Conservation (phyloP, 1,140 invertebrate genomes). For the Marisa cornuarietis region DNA sequence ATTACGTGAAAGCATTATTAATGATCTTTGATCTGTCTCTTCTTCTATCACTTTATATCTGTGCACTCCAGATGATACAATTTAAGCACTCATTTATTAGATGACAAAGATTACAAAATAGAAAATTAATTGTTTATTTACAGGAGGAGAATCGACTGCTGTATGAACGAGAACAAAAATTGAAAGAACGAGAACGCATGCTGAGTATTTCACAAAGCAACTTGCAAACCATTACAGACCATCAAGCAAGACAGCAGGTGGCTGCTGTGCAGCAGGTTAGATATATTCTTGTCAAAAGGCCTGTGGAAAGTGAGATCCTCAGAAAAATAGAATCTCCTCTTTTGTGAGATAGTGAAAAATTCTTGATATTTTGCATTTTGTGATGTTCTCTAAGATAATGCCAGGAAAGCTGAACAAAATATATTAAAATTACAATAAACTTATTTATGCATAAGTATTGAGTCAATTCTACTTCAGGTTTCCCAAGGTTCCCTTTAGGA, state of each 20-base stretch:
- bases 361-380: background rate
- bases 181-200: slow-evolving; percentile 60
- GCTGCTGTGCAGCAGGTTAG: slow-evolving; percentile 51
- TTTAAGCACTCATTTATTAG: too few relatives aligned
- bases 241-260: slow-evolving; percentile 54
- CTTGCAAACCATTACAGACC: slow-evolving; percentile 55
- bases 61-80: too few relatives aligned
- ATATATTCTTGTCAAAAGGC: background rate
- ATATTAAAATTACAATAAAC: too few relatives aligned
- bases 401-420: background rate
- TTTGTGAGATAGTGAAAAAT: background rate
- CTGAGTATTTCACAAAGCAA: slow-evolving; percentile 54
- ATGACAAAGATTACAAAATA: too few relatives aligned
- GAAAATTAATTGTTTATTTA: background rate
- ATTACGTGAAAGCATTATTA: background rate
- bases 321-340: background rate
- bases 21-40: background rate
- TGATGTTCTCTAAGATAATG: background rate
- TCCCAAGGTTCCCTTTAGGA: too few relatives aligned
- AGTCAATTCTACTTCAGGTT: too few relatives aligned
- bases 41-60: too few relatives aligned
- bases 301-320: background rate
- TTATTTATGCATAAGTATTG: too few relatives aligned
- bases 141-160: slow-evolving; percentile 57
- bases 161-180: slow-evolving; percentile 51